phyloP scores from a whole-genome alignment of 2,888 invertebrate genomes.

The Megalurothrips usitatus region DNA sequence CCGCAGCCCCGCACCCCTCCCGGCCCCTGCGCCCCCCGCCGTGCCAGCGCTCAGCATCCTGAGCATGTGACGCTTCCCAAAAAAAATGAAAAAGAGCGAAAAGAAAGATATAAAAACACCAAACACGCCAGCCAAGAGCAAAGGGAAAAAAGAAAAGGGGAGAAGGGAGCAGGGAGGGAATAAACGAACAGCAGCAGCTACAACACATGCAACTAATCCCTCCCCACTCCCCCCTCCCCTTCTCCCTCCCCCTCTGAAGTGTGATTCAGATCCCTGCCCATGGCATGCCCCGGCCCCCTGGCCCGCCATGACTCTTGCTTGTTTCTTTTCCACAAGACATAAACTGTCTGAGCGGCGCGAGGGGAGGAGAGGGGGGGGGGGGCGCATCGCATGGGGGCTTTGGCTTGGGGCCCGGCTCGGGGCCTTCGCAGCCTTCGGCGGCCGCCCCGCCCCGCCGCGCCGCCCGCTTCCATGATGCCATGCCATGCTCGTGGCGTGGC shows the following conservation, averaged over 20 bases:
- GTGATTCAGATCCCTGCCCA: conserved; percentile 12
- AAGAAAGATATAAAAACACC: conserved; percentile 20
- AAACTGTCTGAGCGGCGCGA: neutral
- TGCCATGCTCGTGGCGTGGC: neutral
- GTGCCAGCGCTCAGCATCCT: neutral
- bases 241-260: neutral
- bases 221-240: neutral
- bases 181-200: conserved; percentile 26
- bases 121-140: conserved; percentile 13
- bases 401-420: neutral
- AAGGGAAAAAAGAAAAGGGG: neutral
- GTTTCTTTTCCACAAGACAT: conserved; percentile 20
- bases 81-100: neutral
- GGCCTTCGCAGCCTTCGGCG: neutral
- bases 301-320: conserved; percentile 5
- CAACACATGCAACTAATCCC: conserved; percentile 24
- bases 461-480: too few species aligned
- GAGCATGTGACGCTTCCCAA: conserved; percentile 8
- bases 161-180: neutral
- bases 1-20: neutral
- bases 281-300: too few species aligned
- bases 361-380: neutral
- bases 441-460: too few species aligned
- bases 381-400: neutral
- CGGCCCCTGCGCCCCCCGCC: neutral